phyloP scores from a whole-genome alignment of 1,140 invertebrate species.

The Campoletis sonorensis region DNA sequence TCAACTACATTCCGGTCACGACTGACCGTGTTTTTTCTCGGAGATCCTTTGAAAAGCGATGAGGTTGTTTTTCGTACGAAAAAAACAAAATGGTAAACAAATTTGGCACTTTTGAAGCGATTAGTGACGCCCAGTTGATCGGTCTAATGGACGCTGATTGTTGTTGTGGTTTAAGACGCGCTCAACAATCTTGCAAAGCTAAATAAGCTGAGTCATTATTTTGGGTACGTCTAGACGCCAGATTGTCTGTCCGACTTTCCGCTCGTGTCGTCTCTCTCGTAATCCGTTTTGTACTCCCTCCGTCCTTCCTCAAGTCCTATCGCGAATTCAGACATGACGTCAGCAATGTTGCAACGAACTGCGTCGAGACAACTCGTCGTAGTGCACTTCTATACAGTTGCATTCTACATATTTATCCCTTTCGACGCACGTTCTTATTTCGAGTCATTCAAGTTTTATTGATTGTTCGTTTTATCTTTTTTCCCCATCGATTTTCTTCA shows the following conservation, averaged over 20 bases:
- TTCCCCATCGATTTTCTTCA: neutral
- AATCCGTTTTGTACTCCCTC: conserved; percentile 30
- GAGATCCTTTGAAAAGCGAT: too few relatives aligned
- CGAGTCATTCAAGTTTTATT: neutral
- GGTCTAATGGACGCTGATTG: conserved; percentile 19
- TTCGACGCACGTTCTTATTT: neutral
- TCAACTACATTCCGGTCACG: too few relatives aligned
- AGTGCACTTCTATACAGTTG: conserved; percentile 7
- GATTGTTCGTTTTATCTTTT: neutral
- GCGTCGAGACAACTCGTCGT: neutral
- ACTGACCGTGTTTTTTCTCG: too few relatives aligned
- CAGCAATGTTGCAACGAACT: conserved; percentile 24
- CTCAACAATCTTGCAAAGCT: conserved; percentile 23
- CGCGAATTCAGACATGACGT: conserved; percentile 29
- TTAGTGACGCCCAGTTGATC: conserved; percentile 7
- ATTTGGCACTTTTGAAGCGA: neutral
- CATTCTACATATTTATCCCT: conserved; percentile 2
- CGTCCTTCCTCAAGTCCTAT: conserved; percentile 30
- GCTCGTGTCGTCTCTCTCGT: conserved; percentile 18
- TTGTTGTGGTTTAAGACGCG: conserved; percentile 23
- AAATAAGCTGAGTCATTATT: conserved; percentile 69
- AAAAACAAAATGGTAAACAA: neutral
- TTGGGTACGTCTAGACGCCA: conserved; percentile 75
- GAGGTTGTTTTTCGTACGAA: neutral
- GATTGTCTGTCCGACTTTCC: conserved; percentile 72